Evolutionary conservation across 2,888 invertebrate genomes (phyloP), one percentile per base, ranked within the genome.

Genomic region (Standfussiana lucernea): DNA sequence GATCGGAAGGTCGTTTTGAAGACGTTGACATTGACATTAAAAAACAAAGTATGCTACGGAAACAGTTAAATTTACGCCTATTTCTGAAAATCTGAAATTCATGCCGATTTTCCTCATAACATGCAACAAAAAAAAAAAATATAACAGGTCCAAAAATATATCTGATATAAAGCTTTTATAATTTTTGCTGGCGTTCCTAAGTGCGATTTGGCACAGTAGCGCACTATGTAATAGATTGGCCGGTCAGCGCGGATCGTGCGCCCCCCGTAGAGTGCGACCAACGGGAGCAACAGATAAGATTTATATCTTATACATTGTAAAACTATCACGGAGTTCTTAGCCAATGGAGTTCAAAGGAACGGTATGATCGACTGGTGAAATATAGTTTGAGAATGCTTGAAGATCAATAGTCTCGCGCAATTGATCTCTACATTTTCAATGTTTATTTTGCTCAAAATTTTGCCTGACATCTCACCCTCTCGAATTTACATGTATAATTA

Each of bases 221-320:
- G 67, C 68, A 82, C 61, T 76, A 28, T 81, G 76, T 79, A 79
- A 87, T 81, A 74, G 85, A 87, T 74, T 62, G 82, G 66, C 62
- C 53, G 75, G 75, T 69, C 78, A 79, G 42, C 56, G 72, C 37
- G 69, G 61, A 75, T 66, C 80, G 83, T 80, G 72, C 61, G 83
- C 89, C 89, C 84, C 87, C 90, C 74, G 79, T 65, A 28, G 88
- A 72, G 84, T 81, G 66, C 77, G 53, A 72, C 79, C 86, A 85
- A 85, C 80, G 70, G 84, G 80, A 78, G 86, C 82, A 73, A 76
- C 56, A 72, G 83, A 84, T 83, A 83, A 82, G 81, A 88, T 87
- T 85, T 75, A 88, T 84, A 79, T 84, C 80, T 82, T 53, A 64
- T 37, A 71, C 47, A 62, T 65, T 69, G 28, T 69, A 32, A 64